Evolutionary conservation across 1,140 invertebrate species (phyloP).

Genomic region (Drosophila mojavensis): DNA sequence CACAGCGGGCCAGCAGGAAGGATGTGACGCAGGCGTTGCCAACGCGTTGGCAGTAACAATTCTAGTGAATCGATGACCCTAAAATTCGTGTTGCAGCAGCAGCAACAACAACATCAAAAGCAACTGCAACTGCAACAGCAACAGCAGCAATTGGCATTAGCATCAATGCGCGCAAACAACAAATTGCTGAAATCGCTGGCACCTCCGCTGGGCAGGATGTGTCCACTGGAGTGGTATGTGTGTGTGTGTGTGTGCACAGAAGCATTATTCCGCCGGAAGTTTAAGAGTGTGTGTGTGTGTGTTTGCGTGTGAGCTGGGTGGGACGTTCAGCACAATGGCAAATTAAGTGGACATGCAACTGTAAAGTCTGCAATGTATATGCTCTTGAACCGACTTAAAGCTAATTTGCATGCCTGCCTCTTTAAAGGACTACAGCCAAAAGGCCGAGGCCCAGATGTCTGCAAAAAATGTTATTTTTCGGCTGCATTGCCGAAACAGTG

Average conservation of each 20-base stretch:
- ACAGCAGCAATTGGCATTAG: slow-evolving; percentile 56
- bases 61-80: slow-evolving; percentile 46
- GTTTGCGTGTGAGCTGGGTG: slow-evolving; percentile 19
- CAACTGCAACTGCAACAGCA: slow-evolving; percentile 21
- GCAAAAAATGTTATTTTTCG: slow-evolving; percentile 72
- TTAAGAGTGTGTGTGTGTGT: slow-evolving; percentile 33
- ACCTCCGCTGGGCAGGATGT: slow-evolving; percentile 41
- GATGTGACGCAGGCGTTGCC: background rate
- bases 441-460: slow-evolving; percentile 55
- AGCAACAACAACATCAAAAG: slow-evolving; percentile 2
- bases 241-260: slow-evolving; percentile 43
- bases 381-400: slow-evolving; percentile 17
- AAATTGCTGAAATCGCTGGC: slow-evolving; percentile 49
- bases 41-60: slow-evolving; percentile 19
- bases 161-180: slow-evolving; percentile 69
- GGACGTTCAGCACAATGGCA: slow-evolving; percentile 34
- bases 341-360: slow-evolving; percentile 50
- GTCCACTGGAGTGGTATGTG: slow-evolving; percentile 18
- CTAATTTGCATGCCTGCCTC: slow-evolving; percentile 59
- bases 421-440: slow-evolving; percentile 55
- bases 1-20: background rate
- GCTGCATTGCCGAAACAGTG: slow-evolving; percentile 47
- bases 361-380: slow-evolving; percentile 23
- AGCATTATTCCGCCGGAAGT: slow-evolving; percentile 77
- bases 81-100: slow-evolving; percentile 48